Percentiles rank a stretch among this genome's conserved stretches.
These are phyloP conservation scores for Pteropus rufus DNA, from an alignment of 2,797 vertebrate genomes.

Conservation along the genomic window DNA sequence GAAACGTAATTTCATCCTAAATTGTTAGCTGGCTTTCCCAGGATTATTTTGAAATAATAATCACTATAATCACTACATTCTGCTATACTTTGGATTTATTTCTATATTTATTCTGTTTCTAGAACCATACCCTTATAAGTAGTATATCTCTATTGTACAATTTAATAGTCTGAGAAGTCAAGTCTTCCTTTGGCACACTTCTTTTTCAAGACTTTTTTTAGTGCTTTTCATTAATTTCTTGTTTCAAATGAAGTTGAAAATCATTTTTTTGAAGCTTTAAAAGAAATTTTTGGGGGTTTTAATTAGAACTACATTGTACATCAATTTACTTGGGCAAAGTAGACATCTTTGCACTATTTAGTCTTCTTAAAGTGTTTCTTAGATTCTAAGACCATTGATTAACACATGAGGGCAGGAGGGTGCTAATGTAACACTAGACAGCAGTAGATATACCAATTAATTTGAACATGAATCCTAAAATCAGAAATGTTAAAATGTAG, in stretches of 20 bases:
- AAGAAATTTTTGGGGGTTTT: background rate
- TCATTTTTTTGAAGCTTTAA: background rate
- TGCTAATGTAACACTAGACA: background rate
- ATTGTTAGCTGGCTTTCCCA: background rate
- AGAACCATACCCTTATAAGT: background rate
- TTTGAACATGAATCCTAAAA: background rate
- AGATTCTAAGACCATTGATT: background rate
- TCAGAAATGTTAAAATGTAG: background rate
- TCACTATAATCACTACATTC: background rate
- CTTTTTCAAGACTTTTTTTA: background rate
- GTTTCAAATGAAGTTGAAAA: constrained; percentile 14
- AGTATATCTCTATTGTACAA: background rate
- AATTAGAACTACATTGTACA: background rate
- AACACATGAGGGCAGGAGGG: background rate
- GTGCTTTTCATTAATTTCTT: background rate
- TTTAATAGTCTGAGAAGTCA: background rate
- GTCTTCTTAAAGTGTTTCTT: background rate
- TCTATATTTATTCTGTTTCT: background rate
- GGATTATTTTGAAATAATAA: background rate
- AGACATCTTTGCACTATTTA: background rate
- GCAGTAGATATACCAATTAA: background rate
- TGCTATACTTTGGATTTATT: background rate
- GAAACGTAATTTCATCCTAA: background rate
- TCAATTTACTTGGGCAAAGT: background rate
- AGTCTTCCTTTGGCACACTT: background rate